A percentile compares a stretch with the other conserved stretches of the same genome.
Conservation (phyloP, 2,888 invertebrate species). For the Rotaria socialis region DNA sequence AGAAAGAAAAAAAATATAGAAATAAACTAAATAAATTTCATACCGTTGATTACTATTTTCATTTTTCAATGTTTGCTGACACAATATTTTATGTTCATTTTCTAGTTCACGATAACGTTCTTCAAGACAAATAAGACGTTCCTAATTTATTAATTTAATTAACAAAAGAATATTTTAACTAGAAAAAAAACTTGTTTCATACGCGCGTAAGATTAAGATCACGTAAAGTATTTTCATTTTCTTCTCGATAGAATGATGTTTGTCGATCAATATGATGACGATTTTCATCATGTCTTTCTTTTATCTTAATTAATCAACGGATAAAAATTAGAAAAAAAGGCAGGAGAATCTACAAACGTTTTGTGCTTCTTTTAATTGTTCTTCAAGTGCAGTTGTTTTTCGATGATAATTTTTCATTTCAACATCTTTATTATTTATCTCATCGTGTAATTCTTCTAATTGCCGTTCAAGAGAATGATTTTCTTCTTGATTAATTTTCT, state of each 20-base stretch:
- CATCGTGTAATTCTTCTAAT: neutral
- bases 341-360: neutral
- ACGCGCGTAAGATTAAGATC: neutral
- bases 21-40: too few species aligned
- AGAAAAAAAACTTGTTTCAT: neutral
- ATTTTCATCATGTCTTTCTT: slow-evolving; percentile 6
- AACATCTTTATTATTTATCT: neutral
- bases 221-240: neutral
- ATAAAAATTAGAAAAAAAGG: too few species aligned
- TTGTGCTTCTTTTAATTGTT: neutral
- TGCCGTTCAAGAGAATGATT: neutral
- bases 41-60: neutral
- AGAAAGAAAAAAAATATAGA: neutral
- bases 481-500: neutral
- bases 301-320: neutral
- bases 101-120: slow-evolving; percentile 9
- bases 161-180: too few species aligned
- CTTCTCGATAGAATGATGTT: neutral
- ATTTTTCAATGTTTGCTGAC: neutral
- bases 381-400: neutral
- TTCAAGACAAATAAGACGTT: neutral
- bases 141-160: neutral
- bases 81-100: neutral
- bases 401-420: neutral
- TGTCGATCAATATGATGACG: neutral